Conservation (phyloP, 2,888 invertebrate species). For the Apamea sordens region DNA sequence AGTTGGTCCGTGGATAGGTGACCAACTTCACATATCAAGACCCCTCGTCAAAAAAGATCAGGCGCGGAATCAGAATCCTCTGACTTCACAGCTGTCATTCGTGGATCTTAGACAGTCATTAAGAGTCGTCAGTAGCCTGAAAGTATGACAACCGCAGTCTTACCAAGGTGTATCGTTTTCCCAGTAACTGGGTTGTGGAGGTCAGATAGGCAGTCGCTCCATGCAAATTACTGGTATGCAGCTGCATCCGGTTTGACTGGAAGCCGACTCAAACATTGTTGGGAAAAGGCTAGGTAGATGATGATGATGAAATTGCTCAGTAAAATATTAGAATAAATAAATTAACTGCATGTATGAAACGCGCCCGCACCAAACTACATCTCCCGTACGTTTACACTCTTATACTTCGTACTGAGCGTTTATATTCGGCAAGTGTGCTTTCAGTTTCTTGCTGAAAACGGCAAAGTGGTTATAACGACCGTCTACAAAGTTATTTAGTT, state of each 20-base stretch:
- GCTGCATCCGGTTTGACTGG: neutral
- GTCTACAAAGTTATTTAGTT: conserved; percentile 66
- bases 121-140: neutral
- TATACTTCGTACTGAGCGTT: conserved; percentile 67
- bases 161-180: neutral
- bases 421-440: conserved; percentile 78
- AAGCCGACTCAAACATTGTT: neutral
- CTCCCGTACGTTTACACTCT: conserved; percentile 41
- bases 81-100: neutral
- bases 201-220: neutral
- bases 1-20: neutral
- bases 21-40: neutral
- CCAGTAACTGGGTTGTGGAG: neutral
- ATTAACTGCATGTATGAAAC: neutral
- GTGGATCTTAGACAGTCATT: neutral
- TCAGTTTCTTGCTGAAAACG: conserved; percentile 74
- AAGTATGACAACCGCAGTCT: too few species aligned
- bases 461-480: conserved; percentile 68
- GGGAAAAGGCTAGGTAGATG: neutral
- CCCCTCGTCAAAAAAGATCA: too few species aligned
- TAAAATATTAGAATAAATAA: neutral
- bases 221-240: neutral
- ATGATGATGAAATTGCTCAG: neutral
- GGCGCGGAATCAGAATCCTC: too few species aligned
- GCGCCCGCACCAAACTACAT: neutral